A percentile compares a stretch with the other conserved stretches of the same genome.
These are phyloP conservation scores for Oreonectes daqikongensis DNA, from an alignment of 2,797 vertebrate genomes.

Conservation along the genomic window DNA sequence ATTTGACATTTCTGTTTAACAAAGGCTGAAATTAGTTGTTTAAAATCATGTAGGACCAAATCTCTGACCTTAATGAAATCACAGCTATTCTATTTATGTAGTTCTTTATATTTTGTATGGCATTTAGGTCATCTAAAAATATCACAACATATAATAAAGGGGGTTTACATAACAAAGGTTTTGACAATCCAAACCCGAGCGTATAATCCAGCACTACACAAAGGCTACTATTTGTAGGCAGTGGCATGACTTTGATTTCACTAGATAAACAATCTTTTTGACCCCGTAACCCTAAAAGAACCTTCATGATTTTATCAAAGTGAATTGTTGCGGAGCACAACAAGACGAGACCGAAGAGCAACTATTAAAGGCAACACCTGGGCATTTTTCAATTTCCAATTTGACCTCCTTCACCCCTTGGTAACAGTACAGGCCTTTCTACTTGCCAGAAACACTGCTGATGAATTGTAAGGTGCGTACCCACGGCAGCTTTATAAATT, in stretches of 20 bases:
- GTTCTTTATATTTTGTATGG: neutral
- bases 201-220: neutral
- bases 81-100: too few species aligned
- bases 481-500: slow-evolving; percentile 7
- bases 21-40: too few species aligned
- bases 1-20: too few species aligned
- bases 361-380: slow-evolving; percentile 47
- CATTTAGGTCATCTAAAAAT: neutral
- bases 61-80: neutral
- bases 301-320: slow-evolving; percentile 30
- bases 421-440: slow-evolving; percentile 12
- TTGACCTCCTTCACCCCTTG: slow-evolving; percentile 45
- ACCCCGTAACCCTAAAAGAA: slow-evolving; percentile 24
- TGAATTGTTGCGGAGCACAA: slow-evolving; percentile 19
- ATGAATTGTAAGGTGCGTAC: neutral
- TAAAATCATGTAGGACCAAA: neutral
- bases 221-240: neutral
- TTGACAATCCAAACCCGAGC: neutral
- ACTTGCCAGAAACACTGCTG: neutral
- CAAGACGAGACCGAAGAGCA: slow-evolving; percentile 20
- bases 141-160: neutral
- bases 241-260: slow-evolving; percentile 4
- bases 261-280: slow-evolving; percentile 23
- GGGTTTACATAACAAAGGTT: neutral
- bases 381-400: slow-evolving; percentile 50